Base-by-base conservation (phyloP, 2,797 vertebrate genomes). In the Pseudochaenichthys georgianus region DNA sequence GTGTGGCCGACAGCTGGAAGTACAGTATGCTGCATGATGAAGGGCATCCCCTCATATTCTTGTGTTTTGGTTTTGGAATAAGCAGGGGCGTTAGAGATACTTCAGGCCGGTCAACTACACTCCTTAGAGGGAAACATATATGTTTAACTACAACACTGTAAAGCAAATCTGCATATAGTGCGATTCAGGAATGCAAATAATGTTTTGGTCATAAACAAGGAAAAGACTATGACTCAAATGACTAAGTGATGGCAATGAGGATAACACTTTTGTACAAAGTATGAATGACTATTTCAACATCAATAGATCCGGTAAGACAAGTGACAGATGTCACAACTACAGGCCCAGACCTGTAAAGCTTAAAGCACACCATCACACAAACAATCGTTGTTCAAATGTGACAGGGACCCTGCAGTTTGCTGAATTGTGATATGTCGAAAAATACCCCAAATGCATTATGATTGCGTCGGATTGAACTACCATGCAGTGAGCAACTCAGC, bases 401-500 rank as follows among this genome's bases (percentile, higher is more conserved):
- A 64, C 28, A 1, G 17, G 54, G 43, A 38, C 3, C 2, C 28
- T 2, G 15, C 60, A 42, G 62, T 61, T 63, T 54, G 50, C 57
- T 51, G 11, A 78, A 67, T 84, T 46, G 28, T 43, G 51, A n/a
- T 42, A 53, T 21, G 61, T 13, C 69, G 3, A 60, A 74, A 78
- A 65, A 78, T 23, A 55, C 47, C 3, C 38, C 55, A 34, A 79
- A 61, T 74, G 64, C 66, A 85, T 57, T 63, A 75, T 58, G 45
- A 64, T 65, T 62, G 72, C 46, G 45, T 55, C 53, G 84, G 83
- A 85, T 76, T 86, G 76, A 87, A 80, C 72, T n/a, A 64, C 75
- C 73, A 81, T 82, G 64, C 58, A 79, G 82, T 84, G 75, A 81
- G 86, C 84, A 78, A 78, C 76, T 91, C 76, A 78, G 87, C 84